Percentiles rank a stretch among this genome's conserved stretches.
These are phyloP conservation scores for Catharus minimus DNA, from an alignment of 2,113 vertebrate genomes.

Conservation along the genomic window DNA sequence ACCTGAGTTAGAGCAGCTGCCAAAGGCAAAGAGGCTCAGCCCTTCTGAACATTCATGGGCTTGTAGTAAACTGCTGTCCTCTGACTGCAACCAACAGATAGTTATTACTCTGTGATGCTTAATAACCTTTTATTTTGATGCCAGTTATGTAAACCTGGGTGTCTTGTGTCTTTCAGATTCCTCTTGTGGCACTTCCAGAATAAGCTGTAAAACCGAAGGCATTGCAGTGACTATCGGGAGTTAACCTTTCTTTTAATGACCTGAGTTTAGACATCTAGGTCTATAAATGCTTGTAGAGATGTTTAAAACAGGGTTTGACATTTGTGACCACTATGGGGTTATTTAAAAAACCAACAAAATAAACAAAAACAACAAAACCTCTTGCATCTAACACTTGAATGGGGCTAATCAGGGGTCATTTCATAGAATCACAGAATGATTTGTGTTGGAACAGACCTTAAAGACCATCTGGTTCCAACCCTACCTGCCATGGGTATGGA, in stretches of 20 bases:
- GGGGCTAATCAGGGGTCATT: constrained; percentile 9
- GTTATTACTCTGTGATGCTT: background rate
- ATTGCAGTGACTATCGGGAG: constrained; percentile 38
- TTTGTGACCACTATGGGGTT: constrained; percentile 46
- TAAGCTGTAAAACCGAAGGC: constrained; percentile 43
- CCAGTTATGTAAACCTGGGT: background rate
- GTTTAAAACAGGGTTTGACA: constrained; percentile 48
- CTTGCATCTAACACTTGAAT: constrained; percentile 41
- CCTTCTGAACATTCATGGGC: background rate
- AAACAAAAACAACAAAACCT: background rate
- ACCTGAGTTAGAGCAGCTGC: background rate
- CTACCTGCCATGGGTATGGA: background rate
- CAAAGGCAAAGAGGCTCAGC: background rate
- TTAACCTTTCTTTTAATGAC: constrained; percentile 46
- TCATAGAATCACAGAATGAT: background rate
- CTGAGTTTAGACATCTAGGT: constrained; percentile 31
- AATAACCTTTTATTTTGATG: background rate
- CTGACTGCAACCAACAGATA: background rate
- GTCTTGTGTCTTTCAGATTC: constrained; percentile 61
- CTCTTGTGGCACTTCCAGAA: constrained; percentile 31
- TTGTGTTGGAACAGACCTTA: background rate
- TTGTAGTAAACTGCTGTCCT: background rate
- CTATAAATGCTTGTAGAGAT: constrained; percentile 54
- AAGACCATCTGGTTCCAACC: background rate
- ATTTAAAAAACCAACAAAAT: background rate